Conservation (phyloP, 2,797 vertebrate genomes). For the Pipistrellus kuhlii region DNA sequence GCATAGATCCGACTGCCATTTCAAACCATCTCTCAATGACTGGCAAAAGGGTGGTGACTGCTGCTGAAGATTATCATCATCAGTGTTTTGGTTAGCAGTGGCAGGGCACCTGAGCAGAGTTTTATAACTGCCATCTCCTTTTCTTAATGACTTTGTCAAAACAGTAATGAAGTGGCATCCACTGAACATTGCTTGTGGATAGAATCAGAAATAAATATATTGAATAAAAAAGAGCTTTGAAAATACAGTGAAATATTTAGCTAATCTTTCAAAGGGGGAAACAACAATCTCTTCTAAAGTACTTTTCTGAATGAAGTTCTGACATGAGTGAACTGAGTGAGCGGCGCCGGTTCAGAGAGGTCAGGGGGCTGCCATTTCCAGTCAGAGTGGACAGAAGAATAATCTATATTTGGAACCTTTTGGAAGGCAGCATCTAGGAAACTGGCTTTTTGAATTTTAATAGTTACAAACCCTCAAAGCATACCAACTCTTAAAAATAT, state of each 20-base stretch:
- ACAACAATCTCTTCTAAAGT: not conserved
- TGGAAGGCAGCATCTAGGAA: not conserved
- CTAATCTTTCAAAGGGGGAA: slow-evolving; percentile 5
- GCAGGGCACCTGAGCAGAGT: not conserved
- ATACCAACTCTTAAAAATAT: not conserved
- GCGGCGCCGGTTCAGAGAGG: not conserved
- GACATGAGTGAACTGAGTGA: not conserved
- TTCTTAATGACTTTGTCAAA: not conserved
- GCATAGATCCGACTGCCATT: not conserved
- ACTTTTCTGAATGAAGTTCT: not conserved
- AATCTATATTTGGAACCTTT: not conserved
- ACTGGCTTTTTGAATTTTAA: slow-evolving; percentile 6
- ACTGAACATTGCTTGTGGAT: not conserved
- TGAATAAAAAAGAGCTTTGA: slow-evolving; percentile 23
- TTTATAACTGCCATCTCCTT: not conserved
- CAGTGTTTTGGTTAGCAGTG: not conserved
- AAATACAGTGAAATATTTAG: not conserved
- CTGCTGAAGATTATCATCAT: not conserved
- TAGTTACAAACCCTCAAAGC: not conserved
- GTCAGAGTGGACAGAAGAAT: not conserved
- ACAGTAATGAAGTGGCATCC: not conserved
- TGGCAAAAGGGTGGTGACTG: not conserved
- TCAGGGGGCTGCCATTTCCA: not conserved
- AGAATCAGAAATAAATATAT: not conserved
- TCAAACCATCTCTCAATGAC: not conserved